Evolutionary conservation across 2,888 invertebrate species (phyloP), one percentile per base, ranked within the genome.

Genomic region (Himalopsyche kuldschensis): DNA sequence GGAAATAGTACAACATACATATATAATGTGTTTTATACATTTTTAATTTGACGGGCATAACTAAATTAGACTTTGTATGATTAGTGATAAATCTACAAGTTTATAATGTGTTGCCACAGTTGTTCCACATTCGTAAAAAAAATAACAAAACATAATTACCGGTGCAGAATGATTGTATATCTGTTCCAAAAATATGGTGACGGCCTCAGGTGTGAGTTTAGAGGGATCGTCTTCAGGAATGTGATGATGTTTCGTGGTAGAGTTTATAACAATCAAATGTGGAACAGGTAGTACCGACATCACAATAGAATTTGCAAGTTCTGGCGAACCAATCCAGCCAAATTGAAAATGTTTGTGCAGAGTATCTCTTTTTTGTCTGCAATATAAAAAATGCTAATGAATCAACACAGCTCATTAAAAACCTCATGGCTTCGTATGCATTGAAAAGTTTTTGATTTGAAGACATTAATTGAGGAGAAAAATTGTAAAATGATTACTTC

Each of bases 241-340:
- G 89, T 97, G 97, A 90, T 98, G 98, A 88, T 98, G 96, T 89
- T 96, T 96, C 3, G 97, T 97, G 17, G 96, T 96, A 0, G 98
- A 96, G 90, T 99, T 98, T 80, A 99, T 93, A 0, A 99, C 97
- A 81, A 99, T 91, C 81, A 99, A 90, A 90, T 96, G 95, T 0
- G 99, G 98, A 35, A 97, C 92, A 0, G 95, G 94, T 87, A 97
- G 90, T 86, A 95, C 94, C 85, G 94, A 94, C 96, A 99, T 97
- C 15, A 97, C 97, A 88, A 99, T 97, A 82, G 96, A 97, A 91
- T 98, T 98, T 15, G 97, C 97, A 86, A 99, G 92, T 81, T 97
- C 97, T 3, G 96, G 95, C 86, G 94, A 96, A 0, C 96, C 97
- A 89, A 97, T 94, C 98, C 98, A 99, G 55, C 98, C 98, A 91